A percentile compares a stretch with the other conserved stretches of the same genome.
These are phyloP conservation scores for Epinephelus coioides DNA, from an alignment of 2,797 vertebrate genomes.

Conservation along the genomic window DNA sequence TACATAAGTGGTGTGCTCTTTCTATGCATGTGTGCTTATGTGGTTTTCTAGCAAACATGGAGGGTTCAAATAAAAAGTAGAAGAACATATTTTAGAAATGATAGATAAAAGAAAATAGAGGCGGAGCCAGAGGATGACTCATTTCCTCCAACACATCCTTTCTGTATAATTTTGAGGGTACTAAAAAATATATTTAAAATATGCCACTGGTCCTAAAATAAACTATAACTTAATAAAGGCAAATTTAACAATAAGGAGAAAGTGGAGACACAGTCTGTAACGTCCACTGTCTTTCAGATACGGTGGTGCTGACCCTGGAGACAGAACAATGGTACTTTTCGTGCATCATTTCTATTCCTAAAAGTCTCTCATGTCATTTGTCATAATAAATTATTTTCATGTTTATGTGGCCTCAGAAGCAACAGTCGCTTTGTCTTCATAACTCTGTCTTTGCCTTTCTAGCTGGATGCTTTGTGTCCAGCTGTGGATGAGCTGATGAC, in stretches of 20 bases:
- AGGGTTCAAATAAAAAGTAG: too few species aligned
- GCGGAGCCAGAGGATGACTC: too few species aligned
- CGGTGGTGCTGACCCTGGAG: constrained; percentile 92
- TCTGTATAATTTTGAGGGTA: not conserved
- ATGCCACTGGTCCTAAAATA: too few species aligned
- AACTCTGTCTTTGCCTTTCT: not conserved
- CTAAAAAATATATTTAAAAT: not conserved
- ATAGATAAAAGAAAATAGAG: too few species aligned
- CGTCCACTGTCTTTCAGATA: constrained; percentile 84
- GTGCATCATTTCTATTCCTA: too few species aligned
- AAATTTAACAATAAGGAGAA: not conserved
- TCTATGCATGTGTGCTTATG: not conserved
- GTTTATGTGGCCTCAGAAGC: too few species aligned
- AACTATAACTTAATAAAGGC: too few species aligned
- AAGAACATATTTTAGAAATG: too few species aligned
- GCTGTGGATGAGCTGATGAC: constrained; percentile 87
- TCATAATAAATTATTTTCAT: too few species aligned
- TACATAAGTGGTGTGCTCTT: not conserved
- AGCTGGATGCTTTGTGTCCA: constrained; percentile 94
- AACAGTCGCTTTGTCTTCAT: not conserved
- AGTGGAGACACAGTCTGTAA: not conserved
- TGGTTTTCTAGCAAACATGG: too few species aligned
- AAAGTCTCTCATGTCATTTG: not conserved
- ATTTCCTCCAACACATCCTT: too few species aligned
- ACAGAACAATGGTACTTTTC: constrained; percentile 92